phyloP scores from a whole-genome alignment of 2,888 invertebrate genomes.

The Thereva nobilitata region DNA sequence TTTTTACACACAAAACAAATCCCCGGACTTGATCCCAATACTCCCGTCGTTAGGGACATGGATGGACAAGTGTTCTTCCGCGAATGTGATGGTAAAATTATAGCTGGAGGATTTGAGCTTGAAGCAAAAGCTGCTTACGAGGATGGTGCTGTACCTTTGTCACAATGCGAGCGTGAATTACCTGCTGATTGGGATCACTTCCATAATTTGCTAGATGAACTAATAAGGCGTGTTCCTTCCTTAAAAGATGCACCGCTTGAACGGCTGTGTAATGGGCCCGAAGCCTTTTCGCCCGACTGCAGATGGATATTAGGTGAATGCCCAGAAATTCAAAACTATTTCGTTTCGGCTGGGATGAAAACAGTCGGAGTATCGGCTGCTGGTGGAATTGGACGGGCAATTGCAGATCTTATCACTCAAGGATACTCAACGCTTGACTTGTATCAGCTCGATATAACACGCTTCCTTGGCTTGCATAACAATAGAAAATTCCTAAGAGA shows the following conservation, averaged over 20 bases:
- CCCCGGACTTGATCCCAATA: conserved; percentile 73
- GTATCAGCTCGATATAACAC: conserved; percentile 85
- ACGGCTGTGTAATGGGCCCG: conserved; percentile 84
- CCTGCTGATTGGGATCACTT: conserved; percentile 97
- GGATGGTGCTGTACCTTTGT: conserved; percentile 69
- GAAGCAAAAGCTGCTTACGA: conserved; percentile 89
- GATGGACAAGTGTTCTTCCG: conserved; percentile 87
- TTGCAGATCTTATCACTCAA: conserved; percentile 84
- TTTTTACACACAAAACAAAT: conserved; percentile 85
- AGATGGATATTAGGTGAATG: conserved; percentile 94
- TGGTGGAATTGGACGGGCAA: conserved; percentile 90
- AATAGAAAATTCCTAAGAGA: conserved; percentile 91
- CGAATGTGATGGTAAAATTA: conserved; percentile 79
- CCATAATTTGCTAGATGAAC: conserved; percentile 81
- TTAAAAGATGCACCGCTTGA: conserved; percentile 76
- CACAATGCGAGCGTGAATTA: conserved; percentile 67
- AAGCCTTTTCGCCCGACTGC: conserved; percentile 96
- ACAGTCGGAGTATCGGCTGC: conserved; percentile 94
- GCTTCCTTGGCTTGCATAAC: conserved; percentile 91
- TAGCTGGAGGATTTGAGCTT: conserved; percentile 91
- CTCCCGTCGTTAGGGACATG: conserved; percentile 85
- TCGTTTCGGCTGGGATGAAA: conserved; percentile 94
- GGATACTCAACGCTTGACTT: conserved; percentile 81
- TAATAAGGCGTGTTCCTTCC: conserved; percentile 80
- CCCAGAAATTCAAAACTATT: conserved; percentile 88